Percentiles rank a stretch among this genome's conserved stretches.
These are phyloP conservation scores for Pteria penguin DNA, from an alignment of 2,888 invertebrate species.

Conservation along the genomic window DNA sequence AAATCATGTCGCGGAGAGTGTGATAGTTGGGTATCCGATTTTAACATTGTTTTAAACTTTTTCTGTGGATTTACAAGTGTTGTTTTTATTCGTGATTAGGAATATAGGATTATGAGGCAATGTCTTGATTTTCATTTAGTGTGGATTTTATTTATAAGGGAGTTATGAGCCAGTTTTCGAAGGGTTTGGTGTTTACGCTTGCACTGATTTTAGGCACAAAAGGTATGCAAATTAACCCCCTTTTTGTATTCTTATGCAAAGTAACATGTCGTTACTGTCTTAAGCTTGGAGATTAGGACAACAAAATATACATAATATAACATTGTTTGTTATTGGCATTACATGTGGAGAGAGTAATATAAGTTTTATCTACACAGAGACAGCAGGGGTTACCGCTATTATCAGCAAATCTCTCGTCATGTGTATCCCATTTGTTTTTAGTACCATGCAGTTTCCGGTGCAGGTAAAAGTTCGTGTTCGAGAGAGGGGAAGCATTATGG, in stretches of 20 bases:
- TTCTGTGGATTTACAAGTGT: not conserved
- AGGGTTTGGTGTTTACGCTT: conserved; percentile 19
- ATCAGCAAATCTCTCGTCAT: too few species aligned
- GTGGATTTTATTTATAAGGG: conserved; percentile 8
- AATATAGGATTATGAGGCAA: not conserved
- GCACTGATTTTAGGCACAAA: conserved; percentile 27
- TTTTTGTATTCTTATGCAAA: not conserved
- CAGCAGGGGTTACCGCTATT: not conserved
- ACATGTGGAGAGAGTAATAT: too few species aligned
- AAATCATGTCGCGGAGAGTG: conserved; percentile 26
- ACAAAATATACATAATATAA: too few species aligned
- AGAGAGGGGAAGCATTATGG: too few species aligned
- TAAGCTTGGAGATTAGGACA: too few species aligned
- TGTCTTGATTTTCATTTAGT: conserved; percentile 12
- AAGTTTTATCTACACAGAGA: too few species aligned
- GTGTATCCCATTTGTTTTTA: too few species aligned
- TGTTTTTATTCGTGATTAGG: not conserved
- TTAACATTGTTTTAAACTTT: not conserved
- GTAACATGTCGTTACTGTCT: too few species aligned
- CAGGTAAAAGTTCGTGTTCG: too few species aligned
- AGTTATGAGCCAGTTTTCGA: conserved; percentile 20
- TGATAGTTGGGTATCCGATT: conserved; percentile 13
- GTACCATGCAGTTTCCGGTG: too few species aligned
- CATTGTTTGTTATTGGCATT: too few species aligned
- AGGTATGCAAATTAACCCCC: conserved; percentile 27